These are phyloP conservation scores for Aspidiotus destructor DNA, from an alignment of 2,888 invertebrate genomes.

Conservation along the genomic window DNA sequence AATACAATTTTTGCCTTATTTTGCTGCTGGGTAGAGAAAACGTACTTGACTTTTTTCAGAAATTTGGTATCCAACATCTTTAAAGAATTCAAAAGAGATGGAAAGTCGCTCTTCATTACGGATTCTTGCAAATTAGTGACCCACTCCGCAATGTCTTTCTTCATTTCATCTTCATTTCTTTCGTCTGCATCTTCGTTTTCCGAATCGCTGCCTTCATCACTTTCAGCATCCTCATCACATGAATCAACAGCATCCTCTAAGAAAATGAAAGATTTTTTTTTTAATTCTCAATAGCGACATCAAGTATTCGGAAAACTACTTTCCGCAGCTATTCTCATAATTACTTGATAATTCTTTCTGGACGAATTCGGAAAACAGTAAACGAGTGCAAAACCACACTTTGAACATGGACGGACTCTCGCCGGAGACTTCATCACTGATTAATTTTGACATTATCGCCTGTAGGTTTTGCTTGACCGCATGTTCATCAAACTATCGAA, in stretches of 20 bases:
- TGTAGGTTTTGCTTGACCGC: slow-evolving; percentile 19
- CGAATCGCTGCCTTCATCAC: not conserved
- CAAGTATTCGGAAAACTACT: no score
- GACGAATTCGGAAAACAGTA: slow-evolving; percentile 14
- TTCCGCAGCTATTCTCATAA: not conserved
- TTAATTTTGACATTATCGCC: slow-evolving; percentile 20
- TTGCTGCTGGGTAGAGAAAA: no score
- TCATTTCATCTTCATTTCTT: not conserved
- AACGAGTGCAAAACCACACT: slow-evolving; percentile 17
- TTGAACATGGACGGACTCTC: slow-evolving; percentile 17
- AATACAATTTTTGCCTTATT: not conserved
- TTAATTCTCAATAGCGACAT: no score
- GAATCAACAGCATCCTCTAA: not conserved
- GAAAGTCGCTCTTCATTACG: not conserved
- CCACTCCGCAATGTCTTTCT: not conserved
- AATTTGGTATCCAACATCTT: slow-evolving; percentile 9
- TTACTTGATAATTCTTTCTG: slow-evolving; percentile 5
- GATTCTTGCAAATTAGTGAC: not conserved
- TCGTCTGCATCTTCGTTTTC: slow-evolving; percentile 7
- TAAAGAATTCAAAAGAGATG: not conserved
- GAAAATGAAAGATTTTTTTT: no score
- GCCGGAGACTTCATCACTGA: not conserved
- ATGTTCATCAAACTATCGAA: slow-evolving; percentile 5
- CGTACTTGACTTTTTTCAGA: slow-evolving; percentile 16
- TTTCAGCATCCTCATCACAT: not conserved